phyloP scores from a whole-genome alignment of 2,113 vertebrate species.

The Pachycephala philippinensis region DNA sequence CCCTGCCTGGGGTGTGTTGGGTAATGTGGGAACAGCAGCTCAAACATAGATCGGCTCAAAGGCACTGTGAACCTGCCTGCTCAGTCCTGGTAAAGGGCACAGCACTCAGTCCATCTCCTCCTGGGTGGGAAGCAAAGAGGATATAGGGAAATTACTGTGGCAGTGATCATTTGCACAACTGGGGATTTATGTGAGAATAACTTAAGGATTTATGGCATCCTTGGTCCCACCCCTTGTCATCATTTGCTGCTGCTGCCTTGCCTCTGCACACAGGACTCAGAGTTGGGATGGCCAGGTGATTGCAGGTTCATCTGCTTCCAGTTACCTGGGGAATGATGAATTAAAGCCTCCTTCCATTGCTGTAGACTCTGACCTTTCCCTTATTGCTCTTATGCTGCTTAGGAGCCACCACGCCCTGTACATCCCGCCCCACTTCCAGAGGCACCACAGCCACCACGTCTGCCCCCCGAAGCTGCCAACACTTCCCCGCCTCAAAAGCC shows the following conservation, averaged over 20 bases:
- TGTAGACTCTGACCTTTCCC: background rate
- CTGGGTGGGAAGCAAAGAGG: background rate
- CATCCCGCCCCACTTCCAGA: conserved; percentile 77
- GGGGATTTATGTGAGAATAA: background rate
- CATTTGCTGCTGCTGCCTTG: background rate
- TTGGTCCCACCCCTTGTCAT: background rate
- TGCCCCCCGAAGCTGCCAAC: conserved; percentile 89
- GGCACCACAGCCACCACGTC: conserved; percentile 77
- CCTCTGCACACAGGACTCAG: background rate
- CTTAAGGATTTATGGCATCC: background rate
- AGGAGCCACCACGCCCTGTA: conserved; percentile 76
- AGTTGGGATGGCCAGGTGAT: background rate
- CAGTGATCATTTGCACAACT: background rate
- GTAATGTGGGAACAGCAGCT: background rate
- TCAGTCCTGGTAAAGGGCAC: background rate
- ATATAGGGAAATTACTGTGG: background rate
- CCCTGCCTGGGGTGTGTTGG: background rate
- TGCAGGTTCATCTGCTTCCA: background rate
- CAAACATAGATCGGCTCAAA: background rate
- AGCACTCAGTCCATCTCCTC: background rate
- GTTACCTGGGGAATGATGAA: background rate
- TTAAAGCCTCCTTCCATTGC: background rate
- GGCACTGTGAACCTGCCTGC: background rate
- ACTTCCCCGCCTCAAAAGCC: conserved; percentile 82
- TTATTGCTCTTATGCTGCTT: background rate